A percentile compares a stretch with the other conserved stretches of the same genome.
Evolutionary conservation across 1,140 invertebrate genomes (phyloP).

Genomic region (Zaprionus taronus): DNA sequence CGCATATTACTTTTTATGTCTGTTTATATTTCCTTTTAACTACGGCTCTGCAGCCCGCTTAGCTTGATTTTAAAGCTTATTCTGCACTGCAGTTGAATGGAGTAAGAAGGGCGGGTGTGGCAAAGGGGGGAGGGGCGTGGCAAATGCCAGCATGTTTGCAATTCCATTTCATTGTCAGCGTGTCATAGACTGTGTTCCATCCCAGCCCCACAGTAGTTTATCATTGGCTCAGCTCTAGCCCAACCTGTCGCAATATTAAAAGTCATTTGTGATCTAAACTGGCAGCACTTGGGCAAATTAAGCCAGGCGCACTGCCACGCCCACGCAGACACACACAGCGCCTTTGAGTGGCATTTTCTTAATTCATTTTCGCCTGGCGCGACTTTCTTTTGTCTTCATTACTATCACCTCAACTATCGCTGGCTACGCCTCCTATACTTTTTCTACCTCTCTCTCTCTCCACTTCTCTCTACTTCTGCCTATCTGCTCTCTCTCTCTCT

Average conservation of each 20-base stretch:
- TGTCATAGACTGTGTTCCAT: constrained; percentile 43
- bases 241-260: constrained; percentile 40
- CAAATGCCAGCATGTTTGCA: constrained; percentile 49
- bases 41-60: constrained; percentile 2
- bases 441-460: not conserved
- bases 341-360: constrained; percentile 41
- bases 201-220: not conserved
- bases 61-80: constrained; percentile 46
- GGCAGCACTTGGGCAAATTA: constrained; percentile 39
- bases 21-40: constrained; percentile 28
- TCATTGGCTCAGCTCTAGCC: constrained; percentile 9
- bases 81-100: not conserved
- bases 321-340: not conserved
- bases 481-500: not conserved
- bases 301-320: constrained; percentile 24
- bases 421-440: too few species aligned
- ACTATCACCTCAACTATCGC: too few species aligned
- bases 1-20: too few species aligned
- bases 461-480: constrained; percentile 6
- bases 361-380: constrained; percentile 42
- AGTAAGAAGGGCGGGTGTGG: not conserved
- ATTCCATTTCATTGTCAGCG: constrained; percentile 78
- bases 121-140: not conserved
- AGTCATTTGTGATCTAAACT: constrained; percentile 22
- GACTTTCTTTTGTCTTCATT: constrained; percentile 28